Conservation (phyloP, 2,888 invertebrate genomes). For the Eristalis pertinax region DNA sequence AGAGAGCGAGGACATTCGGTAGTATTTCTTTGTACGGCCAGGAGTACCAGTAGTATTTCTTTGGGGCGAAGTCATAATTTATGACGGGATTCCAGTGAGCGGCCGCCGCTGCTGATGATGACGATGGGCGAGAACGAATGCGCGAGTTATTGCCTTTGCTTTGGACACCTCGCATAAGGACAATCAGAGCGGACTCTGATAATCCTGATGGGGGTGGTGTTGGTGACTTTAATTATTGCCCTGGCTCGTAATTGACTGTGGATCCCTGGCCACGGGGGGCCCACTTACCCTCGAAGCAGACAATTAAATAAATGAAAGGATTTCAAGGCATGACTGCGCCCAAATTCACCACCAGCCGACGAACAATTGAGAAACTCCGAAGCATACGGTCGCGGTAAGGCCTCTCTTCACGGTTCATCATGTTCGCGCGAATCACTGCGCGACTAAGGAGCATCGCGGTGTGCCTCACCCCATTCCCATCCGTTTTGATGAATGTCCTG, state of each 20-base stretch:
- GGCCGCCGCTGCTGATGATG: conserved; percentile 29
- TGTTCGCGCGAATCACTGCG: not conserved
- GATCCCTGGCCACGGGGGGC: not conserved
- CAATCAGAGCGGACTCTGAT: not conserved
- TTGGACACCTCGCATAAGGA: not conserved
- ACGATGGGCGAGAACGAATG: conserved; percentile 38
- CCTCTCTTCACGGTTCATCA: not conserved
- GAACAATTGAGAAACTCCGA: not conserved
- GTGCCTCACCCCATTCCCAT: not conserved
- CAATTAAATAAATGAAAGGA: not conserved
- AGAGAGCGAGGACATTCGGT: conserved; percentile 18
- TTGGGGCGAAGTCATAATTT: conserved; percentile 62
- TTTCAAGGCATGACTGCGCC: not conserved
- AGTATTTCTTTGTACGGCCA: conserved; percentile 45
- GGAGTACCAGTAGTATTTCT: conserved; percentile 18
- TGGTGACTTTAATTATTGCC: not conserved
- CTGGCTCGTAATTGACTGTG: not conserved
- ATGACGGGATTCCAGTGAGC: conserved; percentile 45
- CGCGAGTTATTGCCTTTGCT: conserved; percentile 18
- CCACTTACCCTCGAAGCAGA: not conserved
- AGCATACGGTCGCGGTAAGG: not conserved
- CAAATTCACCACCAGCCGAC: too few relatives aligned
- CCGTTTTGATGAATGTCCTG: conserved; percentile 62
- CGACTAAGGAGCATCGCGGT: not conserved
- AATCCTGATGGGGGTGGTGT: not conserved